Conservation (phyloP, 2,113 vertebrate species). For the Neolamprologus toae region DNA sequence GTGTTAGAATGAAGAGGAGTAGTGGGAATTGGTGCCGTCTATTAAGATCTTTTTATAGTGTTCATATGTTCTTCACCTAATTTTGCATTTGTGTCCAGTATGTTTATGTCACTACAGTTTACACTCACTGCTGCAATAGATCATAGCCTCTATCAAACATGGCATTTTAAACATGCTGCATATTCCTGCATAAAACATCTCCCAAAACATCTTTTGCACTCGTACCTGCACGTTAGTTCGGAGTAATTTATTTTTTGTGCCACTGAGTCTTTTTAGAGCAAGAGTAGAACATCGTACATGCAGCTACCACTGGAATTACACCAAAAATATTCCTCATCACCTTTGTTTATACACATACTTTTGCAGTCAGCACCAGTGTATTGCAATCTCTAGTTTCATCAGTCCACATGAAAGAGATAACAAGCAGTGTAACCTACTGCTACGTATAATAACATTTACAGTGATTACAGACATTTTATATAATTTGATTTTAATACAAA, state of each 20-base stretch:
- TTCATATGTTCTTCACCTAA: neutral
- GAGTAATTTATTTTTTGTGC: neutral
- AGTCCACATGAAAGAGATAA: neutral
- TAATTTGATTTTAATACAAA: neutral
- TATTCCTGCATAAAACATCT: neutral
- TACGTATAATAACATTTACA: neutral
- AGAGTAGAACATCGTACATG: neutral
- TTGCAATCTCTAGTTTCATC: neutral
- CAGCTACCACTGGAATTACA: neutral
- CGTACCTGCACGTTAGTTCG: neutral
- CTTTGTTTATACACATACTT: neutral
- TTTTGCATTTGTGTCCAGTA: neutral
- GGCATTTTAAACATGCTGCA: neutral
- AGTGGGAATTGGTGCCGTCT: neutral
- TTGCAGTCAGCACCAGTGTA: neutral
- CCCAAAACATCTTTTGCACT: neutral
- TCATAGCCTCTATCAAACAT: neutral
- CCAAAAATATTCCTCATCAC: neutral
- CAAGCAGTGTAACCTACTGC: neutral
- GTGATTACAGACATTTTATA: neutral
- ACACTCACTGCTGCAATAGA: neutral
- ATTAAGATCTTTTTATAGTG: neutral
- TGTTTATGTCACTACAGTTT: neutral
- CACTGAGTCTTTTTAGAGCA: neutral
- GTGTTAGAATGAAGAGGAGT: neutral